phyloP scores from a whole-genome alignment of 2,888 invertebrate genomes.

The Fissipunctia ypsillon region DNA sequence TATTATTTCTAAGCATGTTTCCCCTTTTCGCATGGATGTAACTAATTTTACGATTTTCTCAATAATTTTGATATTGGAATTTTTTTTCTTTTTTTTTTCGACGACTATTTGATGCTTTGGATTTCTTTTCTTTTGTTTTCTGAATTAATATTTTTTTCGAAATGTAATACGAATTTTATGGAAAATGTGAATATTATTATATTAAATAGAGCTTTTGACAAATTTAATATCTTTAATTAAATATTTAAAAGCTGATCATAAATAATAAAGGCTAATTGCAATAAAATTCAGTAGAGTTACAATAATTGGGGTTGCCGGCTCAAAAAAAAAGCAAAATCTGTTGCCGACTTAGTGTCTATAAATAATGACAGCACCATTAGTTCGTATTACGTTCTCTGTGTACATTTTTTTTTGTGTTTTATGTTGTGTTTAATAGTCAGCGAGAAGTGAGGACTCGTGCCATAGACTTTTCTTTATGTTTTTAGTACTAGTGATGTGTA shows the following conservation, averaged over 20 bases:
- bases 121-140: slow-evolving; percentile 49
- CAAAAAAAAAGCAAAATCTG: background rate
- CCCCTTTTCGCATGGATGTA: slow-evolving; percentile 63
- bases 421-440: slow-evolving; percentile 78
- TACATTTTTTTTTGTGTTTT: slow-evolving; percentile 68
- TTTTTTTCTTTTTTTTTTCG: slow-evolving; percentile 37
- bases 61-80: slow-evolving; percentile 53
- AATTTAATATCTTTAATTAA: background rate
- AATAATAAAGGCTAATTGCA: background rate
- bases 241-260: background rate
- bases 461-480: slow-evolving; percentile 66
- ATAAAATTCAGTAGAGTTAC: background rate
- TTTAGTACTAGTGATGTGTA: slow-evolving; percentile 62
- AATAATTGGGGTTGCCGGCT: background rate
- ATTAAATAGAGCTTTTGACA: background rate
- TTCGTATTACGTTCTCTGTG: slow-evolving; percentile 60
- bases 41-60: slow-evolving; percentile 64
- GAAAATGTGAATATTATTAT: background rate
- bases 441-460: slow-evolving; percentile 79
- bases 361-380: slow-evolving; percentile 19
- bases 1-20: slow-evolving; percentile 45
- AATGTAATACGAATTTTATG: slow-evolving; percentile 53
- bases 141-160: slow-evolving; percentile 50
- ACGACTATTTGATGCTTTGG: slow-evolving; percentile 47
- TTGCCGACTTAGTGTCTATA: background rate